Percentiles rank a stretch among this genome's conserved stretches.
Evolutionary conservation across 2,888 invertebrate species (phyloP).

Genomic region (Anodontia alba): DNA sequence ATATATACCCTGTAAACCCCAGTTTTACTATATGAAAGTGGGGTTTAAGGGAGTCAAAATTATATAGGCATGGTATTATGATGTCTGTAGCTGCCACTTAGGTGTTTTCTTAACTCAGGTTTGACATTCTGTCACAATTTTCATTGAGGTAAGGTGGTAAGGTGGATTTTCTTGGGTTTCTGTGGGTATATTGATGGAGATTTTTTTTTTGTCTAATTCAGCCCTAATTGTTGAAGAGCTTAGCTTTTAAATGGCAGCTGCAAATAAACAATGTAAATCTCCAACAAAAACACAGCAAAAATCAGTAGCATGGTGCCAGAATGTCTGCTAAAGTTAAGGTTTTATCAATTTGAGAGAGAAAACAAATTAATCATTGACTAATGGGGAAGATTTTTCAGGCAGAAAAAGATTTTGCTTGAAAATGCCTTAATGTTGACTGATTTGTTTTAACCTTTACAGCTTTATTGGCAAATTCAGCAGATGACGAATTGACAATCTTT

Average conservation of each 20-base stretch:
- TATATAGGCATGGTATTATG: no score
- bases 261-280: background rate
- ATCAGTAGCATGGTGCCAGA: background rate
- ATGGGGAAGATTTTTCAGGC: conserved; percentile 9
- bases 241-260: background rate
- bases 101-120: no score
- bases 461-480: no score
- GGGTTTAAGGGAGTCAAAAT: no score
- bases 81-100: no score
- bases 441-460: background rate
- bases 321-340: background rate
- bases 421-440: conserved; percentile 2
- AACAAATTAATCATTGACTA: conserved; percentile 15
- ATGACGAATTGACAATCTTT: no score
- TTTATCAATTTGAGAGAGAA: conserved; percentile 18
- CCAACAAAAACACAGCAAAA: background rate
- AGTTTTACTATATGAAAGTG: no score
- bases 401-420: background rate
- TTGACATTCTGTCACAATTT: no score
- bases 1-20: no score
- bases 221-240: background rate
- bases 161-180: no score
- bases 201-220: background rate
- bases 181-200: no score
- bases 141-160: no score